Conservation (phyloP, 1,140 invertebrate genomes). For the Kradibia gibbosae region DNA sequence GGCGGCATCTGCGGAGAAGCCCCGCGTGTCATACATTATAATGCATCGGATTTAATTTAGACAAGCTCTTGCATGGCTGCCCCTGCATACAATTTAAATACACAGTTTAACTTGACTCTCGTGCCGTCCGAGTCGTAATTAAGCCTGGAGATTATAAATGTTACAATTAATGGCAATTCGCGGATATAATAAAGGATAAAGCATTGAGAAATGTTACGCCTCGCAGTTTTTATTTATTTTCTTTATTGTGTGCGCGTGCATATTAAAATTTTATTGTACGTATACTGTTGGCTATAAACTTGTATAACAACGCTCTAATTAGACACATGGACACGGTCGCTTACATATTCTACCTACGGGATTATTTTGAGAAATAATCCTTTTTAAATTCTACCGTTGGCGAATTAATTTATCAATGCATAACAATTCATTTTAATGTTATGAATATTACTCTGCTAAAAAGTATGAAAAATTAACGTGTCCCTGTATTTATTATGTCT, state of each 20-base stretch:
- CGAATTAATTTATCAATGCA: background rate
- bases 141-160: background rate
- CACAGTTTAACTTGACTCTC: background rate
- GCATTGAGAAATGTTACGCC: background rate
- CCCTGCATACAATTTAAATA: background rate
- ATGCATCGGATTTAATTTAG: background rate
- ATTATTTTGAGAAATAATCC: background rate
- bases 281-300: background rate
- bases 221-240: background rate
- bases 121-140: background rate
- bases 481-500: too few species aligned
- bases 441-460: too few species aligned
- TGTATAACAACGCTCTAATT: background rate
- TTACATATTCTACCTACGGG: background rate
- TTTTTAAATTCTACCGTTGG: background rate
- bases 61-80: background rate
- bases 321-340: background rate
- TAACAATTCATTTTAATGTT: background rate
- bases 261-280: background rate
- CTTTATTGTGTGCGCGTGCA: background rate
- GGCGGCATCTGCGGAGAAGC: background rate
- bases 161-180: background rate
- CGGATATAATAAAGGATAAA: background rate
- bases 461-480: too few species aligned
- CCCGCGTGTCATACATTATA: background rate